These are phyloP conservation scores for Mamestra configurata DNA, from an alignment of 1,140 invertebrate genomes.

Conservation along the genomic window DNA sequence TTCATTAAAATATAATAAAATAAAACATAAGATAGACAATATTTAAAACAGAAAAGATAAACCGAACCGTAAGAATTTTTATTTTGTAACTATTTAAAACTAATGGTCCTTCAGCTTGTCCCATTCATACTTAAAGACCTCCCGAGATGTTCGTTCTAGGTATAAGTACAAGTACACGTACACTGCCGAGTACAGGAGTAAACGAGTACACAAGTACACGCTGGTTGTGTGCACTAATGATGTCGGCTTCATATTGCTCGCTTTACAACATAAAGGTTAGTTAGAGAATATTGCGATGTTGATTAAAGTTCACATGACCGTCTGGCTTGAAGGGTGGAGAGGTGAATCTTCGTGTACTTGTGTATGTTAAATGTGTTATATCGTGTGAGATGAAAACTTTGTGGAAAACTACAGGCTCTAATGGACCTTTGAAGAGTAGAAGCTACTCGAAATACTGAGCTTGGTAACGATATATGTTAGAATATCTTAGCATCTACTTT, in stretches of 20 bases:
- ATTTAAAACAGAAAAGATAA: too few relatives aligned
- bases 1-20: too few relatives aligned
- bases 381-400: not conserved
- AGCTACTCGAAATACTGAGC: too few relatives aligned
- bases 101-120: too few relatives aligned
- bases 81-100: too few relatives aligned
- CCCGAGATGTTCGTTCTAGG: not conserved
- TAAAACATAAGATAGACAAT: too few relatives aligned
- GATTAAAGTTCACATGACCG: conserved; percentile 14
- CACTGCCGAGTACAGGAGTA: not conserved
- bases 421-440: too few relatives aligned
- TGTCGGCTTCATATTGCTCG: conserved; percentile 28
- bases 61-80: too few relatives aligned
- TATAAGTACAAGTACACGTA: not conserved
- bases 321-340: not conserved
- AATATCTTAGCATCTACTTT: not conserved
- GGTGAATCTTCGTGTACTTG: not conserved
- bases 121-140: conserved; percentile 1
- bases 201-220: not conserved
- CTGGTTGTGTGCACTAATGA: conserved; percentile 21
- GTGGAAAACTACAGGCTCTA: too few relatives aligned
- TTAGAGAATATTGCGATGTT: not conserved
- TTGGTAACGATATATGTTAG: too few relatives aligned
- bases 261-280: conserved; percentile 3
- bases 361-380: not conserved